Evolutionary conservation across 2,888 invertebrate species (phyloP).

Genomic region (Dorcus parallelipipedus): DNA sequence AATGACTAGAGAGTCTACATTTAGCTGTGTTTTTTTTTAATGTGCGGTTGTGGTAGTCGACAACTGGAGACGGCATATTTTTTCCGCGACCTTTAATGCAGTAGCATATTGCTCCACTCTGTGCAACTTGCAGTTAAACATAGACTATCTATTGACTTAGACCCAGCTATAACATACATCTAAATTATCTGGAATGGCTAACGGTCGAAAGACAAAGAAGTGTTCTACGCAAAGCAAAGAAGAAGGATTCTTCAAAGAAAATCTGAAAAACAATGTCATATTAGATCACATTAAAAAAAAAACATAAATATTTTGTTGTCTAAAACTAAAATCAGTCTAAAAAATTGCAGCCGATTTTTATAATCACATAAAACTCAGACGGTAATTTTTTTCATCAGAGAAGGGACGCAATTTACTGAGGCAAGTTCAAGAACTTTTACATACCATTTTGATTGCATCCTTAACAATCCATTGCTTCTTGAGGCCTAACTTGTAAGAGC

Average conservation of each 20-base stretch:
- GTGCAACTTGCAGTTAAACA: too few relatives aligned
- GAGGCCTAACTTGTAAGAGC: not conserved
- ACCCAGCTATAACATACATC: too few relatives aligned
- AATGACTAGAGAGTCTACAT: too few relatives aligned
- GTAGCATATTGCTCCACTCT: too few relatives aligned
- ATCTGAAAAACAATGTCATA: not conserved
- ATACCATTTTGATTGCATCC: not conserved
- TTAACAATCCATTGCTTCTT: not conserved
- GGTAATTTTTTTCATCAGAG: conserved; percentile 17
- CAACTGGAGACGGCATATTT: too few relatives aligned
- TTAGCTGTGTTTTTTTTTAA: too few relatives aligned
- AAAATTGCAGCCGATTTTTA: conserved; percentile 12
- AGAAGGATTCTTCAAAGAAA: not conserved
- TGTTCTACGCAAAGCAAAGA: too few relatives aligned
- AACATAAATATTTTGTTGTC: not conserved
- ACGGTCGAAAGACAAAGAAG: too few relatives aligned
- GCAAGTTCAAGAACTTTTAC: not conserved
- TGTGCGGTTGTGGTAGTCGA: too few relatives aligned
- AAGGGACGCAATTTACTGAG: not conserved
- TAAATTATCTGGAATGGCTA: too few relatives aligned
- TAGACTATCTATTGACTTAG: too few relatives aligned
- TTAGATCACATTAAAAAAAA: not conserved
- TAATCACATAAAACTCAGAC: conserved; percentile 11
- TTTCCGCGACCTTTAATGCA: too few relatives aligned
- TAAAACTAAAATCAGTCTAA: not conserved